phyloP scores from a whole-genome alignment of 2,797 vertebrate species.

The Phalloptychus januarius region DNA sequence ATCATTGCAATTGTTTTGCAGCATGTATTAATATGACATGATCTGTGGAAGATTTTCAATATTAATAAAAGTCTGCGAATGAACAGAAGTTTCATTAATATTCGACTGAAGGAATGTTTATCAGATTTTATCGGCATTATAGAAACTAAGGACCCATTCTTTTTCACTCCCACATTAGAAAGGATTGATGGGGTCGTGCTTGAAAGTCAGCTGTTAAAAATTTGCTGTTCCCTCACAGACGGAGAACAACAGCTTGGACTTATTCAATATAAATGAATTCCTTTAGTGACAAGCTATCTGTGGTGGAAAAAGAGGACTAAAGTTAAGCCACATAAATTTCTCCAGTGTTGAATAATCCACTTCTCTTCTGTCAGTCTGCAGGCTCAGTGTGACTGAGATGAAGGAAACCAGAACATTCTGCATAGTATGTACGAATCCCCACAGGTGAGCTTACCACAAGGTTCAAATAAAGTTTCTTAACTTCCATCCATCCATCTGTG shows the following conservation, averaged over 20 bases:
- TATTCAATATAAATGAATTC: conserved; percentile 45
- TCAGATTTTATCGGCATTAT: background rate
- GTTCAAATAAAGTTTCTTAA: conserved; percentile 8
- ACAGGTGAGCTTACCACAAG: conserved; percentile 32
- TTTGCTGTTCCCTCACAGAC: conserved; percentile 30
- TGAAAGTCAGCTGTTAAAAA: conserved; percentile 40
- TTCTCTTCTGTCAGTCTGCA: background rate
- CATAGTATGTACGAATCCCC: background rate
- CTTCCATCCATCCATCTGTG: no score
- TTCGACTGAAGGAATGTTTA: background rate
- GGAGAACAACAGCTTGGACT: conserved; percentile 47
- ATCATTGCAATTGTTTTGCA: background rate
- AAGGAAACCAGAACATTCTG: conserved; percentile 21
- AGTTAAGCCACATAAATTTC: conserved; percentile 38
- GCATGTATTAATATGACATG: background rate
- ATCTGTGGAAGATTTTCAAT: background rate
- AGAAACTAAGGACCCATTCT: conserved; percentile 3
- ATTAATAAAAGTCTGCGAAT: background rate
- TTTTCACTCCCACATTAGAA: conserved; percentile 1
- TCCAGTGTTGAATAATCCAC: conserved; percentile 27
- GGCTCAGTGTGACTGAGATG: background rate
- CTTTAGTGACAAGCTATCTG: conserved; percentile 23
- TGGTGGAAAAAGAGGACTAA: conserved; percentile 13
- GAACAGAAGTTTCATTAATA: background rate
- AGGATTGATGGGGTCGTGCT: conserved; percentile 5